phyloP scores from a whole-genome alignment of 1,140 invertebrate species.

The Aphis gossypii region DNA sequence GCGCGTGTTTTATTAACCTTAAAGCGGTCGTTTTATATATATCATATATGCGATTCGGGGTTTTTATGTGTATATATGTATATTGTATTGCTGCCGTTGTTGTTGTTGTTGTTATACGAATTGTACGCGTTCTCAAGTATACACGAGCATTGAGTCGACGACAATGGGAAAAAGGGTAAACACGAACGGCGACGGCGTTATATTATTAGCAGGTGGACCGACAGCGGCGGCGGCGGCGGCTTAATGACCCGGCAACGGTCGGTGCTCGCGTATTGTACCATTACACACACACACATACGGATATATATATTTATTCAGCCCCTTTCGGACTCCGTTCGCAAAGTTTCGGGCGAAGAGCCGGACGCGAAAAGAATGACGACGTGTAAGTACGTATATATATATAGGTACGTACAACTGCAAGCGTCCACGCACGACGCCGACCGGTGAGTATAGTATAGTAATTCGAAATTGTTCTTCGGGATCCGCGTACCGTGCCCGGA shows the following conservation, averaged over 20 bases:
- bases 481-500: slow-evolving; percentile 35
- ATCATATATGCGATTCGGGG: neutral
- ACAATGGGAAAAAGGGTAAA: slow-evolving; percentile 54
- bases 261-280: neutral
- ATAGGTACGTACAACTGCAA: neutral
- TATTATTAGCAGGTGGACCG: slow-evolving; percentile 55
- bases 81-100: neutral
- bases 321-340: neutral
- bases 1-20: slow-evolving; percentile 53
- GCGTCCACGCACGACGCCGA: neutral
- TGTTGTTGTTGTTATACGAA: neutral
- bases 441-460: neutral
- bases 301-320: neutral
- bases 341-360: neutral
- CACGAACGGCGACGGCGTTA: slow-evolving; percentile 12
- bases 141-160: neutral
- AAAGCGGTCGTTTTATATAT: slow-evolving; percentile 42
- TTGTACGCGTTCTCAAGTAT: neutral
- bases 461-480: slow-evolving; percentile 54
- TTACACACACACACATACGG: neutral
- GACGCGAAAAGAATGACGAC: neutral
- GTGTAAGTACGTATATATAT: no score
- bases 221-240: slow-evolving; percentile 27
- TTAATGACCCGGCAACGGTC: slow-evolving; percentile 56
- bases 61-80: neutral